A percentile compares a stretch with the other conserved stretches of the same genome.
Conservation (phyloP, 2,797 vertebrate genomes). For the Thamnophis elegans region DNA sequence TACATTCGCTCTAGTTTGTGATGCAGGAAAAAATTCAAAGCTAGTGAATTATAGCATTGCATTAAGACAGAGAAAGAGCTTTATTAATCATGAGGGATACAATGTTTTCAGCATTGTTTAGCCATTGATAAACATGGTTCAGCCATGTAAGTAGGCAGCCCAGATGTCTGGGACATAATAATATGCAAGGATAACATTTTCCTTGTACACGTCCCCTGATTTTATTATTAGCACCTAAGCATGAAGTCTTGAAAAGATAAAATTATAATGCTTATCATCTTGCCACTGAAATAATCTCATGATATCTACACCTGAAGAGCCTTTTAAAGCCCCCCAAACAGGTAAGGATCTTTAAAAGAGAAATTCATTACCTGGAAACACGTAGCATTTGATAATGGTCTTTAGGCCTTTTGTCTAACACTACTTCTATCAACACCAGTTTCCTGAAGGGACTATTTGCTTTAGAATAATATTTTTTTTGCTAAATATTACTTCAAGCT, state of each 20-base stretch:
- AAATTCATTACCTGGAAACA: background rate
- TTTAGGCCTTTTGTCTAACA: background rate
- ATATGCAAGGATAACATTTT: background rate
- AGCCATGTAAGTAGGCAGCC: background rate
- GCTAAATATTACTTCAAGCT: background rate
- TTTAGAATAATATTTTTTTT: background rate
- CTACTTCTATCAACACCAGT: background rate
- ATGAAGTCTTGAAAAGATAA: background rate
- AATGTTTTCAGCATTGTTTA: slow-evolving; percentile 14
- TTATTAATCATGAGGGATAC: slow-evolving; percentile 13
- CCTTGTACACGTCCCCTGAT: too few species aligned
- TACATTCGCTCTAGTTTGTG: background rate
- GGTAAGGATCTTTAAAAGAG: background rate
- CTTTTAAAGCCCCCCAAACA: background rate
- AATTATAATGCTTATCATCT: background rate
- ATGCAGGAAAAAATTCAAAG: slow-evolving; percentile 12
- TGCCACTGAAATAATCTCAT: background rate
- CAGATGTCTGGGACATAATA: background rate
- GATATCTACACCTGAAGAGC: background rate
- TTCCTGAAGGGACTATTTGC: background rate
- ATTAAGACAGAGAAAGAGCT: slow-evolving; percentile 5
- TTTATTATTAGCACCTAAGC: background rate
- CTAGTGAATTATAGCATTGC: background rate
- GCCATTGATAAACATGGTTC: background rate
- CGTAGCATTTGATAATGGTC: background rate